Percentiles rank a stretch among this genome's conserved stretches.
Evolutionary conservation across 2,797 vertebrate species (phyloP).

Genomic region (Malurus splendens): DNA sequence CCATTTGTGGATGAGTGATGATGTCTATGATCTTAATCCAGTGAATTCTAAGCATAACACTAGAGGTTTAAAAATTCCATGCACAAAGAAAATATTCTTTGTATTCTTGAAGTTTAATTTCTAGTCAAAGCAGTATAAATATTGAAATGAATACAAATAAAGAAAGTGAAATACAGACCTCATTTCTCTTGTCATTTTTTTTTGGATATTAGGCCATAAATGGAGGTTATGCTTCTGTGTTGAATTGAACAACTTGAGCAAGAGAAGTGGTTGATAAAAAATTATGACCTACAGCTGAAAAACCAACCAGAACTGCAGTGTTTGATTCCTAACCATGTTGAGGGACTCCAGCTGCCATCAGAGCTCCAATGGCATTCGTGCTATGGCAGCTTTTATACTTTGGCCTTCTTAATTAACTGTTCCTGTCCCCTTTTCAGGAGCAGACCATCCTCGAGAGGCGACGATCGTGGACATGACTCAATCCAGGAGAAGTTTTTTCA

Average conservation of each 20-base stretch:
- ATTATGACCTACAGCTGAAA: background rate
- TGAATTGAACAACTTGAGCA: background rate
- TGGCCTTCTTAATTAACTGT: background rate
- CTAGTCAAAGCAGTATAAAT: background rate
- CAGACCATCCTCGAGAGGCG: conserved; percentile 79
- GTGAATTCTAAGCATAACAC: background rate
- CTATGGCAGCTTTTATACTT: background rate
- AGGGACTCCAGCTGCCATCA: background rate
- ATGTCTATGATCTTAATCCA: background rate
- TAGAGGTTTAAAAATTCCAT: background rate
- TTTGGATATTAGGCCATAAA: background rate
- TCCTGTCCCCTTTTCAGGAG: conserved; percentile 70
- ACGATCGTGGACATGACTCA: conserved; percentile 78
- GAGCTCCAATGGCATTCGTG: background rate
- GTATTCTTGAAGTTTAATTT: background rate
- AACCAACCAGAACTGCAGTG: background rate
- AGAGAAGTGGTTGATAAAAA: background rate
- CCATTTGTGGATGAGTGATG: background rate
- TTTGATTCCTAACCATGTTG: rapidly evolving
- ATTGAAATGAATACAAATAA: background rate
- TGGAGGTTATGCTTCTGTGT: background rate
- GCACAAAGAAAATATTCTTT: background rate
- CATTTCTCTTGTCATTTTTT: background rate
- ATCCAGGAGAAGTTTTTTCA: conserved; percentile 95
- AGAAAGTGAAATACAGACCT: background rate